Percentiles rank a stretch among this genome's conserved stretches.
phyloP scores from a whole-genome alignment of 2,113 vertebrate species.

The Delphinus delphis region DNA sequence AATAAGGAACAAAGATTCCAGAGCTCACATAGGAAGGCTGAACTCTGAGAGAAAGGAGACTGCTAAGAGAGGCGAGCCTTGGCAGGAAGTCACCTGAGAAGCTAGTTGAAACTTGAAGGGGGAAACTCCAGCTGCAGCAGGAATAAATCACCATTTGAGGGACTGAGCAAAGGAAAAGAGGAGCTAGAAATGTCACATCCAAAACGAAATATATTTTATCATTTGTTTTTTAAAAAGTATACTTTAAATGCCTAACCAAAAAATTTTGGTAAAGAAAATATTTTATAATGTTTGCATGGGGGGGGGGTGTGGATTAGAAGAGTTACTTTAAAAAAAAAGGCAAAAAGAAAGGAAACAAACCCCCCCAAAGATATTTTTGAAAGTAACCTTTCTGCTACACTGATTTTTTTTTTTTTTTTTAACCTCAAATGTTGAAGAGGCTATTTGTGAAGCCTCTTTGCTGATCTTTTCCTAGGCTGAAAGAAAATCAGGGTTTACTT shows the following conservation, averaged over 20 bases:
- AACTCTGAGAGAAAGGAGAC: neutral
- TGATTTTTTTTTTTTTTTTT: constrained; percentile 14
- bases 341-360: neutral
- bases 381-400: constrained; percentile 18
- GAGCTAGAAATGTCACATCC: neutral
- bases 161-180: neutral
- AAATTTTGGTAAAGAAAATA: constrained; percentile 16
- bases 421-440: constrained; percentile 53
- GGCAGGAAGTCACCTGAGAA: neutral
- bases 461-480: constrained; percentile 44
- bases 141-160: neutral
- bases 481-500: constrained; percentile 60
- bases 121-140: neutral
- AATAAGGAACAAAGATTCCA: neutral
- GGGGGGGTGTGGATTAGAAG: neutral
- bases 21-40: neutral
- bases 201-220: neutral
- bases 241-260: constrained; percentile 39
- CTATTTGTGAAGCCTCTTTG: constrained; percentile 25
- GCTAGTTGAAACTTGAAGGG: neutral
- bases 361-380: constrained; percentile 5
- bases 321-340: neutral
- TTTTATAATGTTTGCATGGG: neutral
- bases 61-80: neutral
- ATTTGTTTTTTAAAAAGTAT: neutral